A percentile compares a stretch with the other conserved stretches of the same genome.
Conservation (phyloP, 1,140 invertebrate species). For the Drosophila ficusphila region DNA sequence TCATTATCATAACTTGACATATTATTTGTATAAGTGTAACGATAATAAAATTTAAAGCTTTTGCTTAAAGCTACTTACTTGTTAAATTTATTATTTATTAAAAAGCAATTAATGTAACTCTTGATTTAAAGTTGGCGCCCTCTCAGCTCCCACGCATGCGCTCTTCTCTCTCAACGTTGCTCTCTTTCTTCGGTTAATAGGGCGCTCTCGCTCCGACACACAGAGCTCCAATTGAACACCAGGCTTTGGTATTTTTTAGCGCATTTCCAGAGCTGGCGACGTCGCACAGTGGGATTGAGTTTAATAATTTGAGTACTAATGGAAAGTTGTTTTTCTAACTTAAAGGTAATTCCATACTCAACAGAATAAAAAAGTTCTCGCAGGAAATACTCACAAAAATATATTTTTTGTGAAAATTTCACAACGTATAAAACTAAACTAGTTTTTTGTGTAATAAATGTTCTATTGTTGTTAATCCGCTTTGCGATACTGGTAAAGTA, state of each 20-base stretch:
- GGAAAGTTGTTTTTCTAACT: too few species aligned
- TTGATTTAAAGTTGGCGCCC: constrained; percentile 49
- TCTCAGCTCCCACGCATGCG: constrained; percentile 10
- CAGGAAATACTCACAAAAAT: too few species aligned
- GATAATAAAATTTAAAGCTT: background rate
- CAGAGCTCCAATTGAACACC: constrained; percentile 16
- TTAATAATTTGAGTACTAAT: background rate
- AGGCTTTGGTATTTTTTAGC: constrained; percentile 29
- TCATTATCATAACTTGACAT: too few species aligned
- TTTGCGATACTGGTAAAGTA: too few species aligned
- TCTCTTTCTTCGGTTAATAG: background rate
- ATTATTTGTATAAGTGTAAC: too few species aligned
- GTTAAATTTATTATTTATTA: constrained; percentile 2
- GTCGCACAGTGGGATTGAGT: background rate
- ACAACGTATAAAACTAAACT: too few species aligned
- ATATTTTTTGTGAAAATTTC: too few species aligned
- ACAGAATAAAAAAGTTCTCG: too few species aligned
- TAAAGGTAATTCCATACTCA: too few species aligned
- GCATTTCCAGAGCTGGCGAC: background rate
- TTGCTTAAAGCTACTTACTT: background rate
- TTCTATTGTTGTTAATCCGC: too few species aligned
- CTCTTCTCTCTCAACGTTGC: background rate
- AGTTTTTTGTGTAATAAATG: too few species aligned
- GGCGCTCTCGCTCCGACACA: constrained; percentile 30
- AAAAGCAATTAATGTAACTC: constrained; percentile 6